phyloP scores from a whole-genome alignment of 2,113 vertebrate species.

The Crotalus tigris region DNA sequence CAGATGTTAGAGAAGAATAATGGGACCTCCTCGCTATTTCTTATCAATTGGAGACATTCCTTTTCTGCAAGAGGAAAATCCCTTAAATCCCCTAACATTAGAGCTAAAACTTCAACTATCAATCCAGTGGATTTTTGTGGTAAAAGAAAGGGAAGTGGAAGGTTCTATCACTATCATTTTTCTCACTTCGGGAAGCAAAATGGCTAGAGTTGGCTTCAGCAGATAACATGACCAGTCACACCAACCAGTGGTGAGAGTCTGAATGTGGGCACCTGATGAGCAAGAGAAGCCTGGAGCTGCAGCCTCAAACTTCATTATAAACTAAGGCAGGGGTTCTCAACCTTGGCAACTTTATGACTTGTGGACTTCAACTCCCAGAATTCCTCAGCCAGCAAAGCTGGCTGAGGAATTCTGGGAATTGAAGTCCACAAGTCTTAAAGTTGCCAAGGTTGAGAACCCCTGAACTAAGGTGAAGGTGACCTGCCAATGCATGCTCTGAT shows the following conservation, averaged over 20 bases:
- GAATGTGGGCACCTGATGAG: background rate
- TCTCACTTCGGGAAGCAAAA: background rate
- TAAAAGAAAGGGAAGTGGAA: background rate
- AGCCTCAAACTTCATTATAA: background rate
- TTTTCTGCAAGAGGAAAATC: background rate
- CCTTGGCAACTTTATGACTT: too few species aligned
- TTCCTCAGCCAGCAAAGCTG: too few species aligned
- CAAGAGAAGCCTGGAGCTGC: background rate
- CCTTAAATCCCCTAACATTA: background rate
- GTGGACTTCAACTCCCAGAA: too few species aligned
- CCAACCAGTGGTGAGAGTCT: background rate
- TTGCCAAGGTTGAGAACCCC: too few species aligned
- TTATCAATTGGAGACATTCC: background rate
- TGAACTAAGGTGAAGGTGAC: background rate
- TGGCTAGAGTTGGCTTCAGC: background rate
- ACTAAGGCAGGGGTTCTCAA: too few species aligned
- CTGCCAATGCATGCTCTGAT: background rate
- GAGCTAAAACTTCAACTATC: background rate
- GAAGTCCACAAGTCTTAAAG: too few species aligned
- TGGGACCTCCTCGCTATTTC: background rate
- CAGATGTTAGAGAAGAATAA: background rate
- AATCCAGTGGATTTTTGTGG: background rate
- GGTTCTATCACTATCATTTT: background rate
- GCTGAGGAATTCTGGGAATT: too few species aligned
- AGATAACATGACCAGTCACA: background rate